phyloP scores from a whole-genome alignment of 2,797 vertebrate species.

The Anniella stebbinsi region DNA sequence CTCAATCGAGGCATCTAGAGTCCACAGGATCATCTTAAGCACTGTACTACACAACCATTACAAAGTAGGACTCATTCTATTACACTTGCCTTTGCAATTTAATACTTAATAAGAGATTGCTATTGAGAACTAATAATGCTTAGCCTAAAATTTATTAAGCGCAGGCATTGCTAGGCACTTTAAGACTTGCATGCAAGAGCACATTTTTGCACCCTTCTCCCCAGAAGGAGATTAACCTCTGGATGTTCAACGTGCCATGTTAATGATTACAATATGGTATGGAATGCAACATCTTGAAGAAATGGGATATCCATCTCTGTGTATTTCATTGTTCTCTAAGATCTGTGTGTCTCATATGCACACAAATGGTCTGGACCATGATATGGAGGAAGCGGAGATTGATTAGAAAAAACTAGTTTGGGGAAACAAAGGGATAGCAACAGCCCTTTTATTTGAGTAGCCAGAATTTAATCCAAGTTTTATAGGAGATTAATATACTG shows the following conservation, averaged over 20 bases:
- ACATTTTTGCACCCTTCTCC: background rate
- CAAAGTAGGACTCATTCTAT: background rate
- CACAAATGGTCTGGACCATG: background rate
- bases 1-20: background rate
- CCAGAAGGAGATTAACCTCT: background rate
- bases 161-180: background rate
- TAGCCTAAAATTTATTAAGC: background rate
- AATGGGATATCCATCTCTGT: background rate
- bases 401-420: background rate
- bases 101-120: background rate
- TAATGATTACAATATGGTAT: rapidly evolving
- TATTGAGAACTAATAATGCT: background rate
- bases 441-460: background rate
- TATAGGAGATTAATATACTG: background rate
- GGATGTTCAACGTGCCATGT: background rate
- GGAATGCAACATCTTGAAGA: background rate
- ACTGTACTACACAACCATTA: background rate
- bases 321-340: background rate
- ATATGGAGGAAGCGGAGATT: background rate
- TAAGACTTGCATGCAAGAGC: background rate
- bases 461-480: background rate
- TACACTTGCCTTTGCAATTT: background rate
- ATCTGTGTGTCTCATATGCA: background rate
- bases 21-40: slow-evolving; percentile 6
- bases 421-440: background rate